Evolutionary conservation across 2,888 invertebrate genomes (phyloP).

Genomic region (Polietes domitor): DNA sequence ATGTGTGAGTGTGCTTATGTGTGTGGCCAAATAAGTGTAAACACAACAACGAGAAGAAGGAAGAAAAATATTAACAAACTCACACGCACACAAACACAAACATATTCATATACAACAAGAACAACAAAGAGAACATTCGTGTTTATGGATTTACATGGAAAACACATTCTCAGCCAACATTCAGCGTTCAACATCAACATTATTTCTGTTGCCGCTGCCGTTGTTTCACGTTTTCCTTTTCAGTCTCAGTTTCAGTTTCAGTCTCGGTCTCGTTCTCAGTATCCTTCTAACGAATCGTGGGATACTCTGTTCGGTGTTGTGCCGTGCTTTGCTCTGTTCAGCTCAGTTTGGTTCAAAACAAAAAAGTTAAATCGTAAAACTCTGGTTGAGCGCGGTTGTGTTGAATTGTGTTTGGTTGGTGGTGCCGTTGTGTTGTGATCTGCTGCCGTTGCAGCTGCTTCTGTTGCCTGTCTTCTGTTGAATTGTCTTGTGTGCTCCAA

Average conservation of each 20-base stretch:
- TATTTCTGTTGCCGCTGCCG: neutral
- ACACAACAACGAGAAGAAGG: slow-evolving; percentile 7
- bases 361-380: slow-evolving; percentile 54
- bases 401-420: slow-evolving; percentile 20
- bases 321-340: neutral
- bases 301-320: neutral
- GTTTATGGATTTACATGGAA: slow-evolving; percentile 55
- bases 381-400: slow-evolving; percentile 46
- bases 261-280: slow-evolving; percentile 9
- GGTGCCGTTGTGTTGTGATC: neutral
- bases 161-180: slow-evolving; percentile 29
- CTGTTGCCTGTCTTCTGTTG: neutral
- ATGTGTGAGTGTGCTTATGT: neutral
- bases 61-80: slow-evolving; percentile 9
- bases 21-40: slow-evolving; percentile 20
- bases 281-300: slow-evolving; percentile 2
- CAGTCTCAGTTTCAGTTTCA: slow-evolving; percentile 25
- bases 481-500: neutral
- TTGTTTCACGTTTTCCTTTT: slow-evolving; percentile 29
- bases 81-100: slow-evolving; percentile 1
- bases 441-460: neutral
- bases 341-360: neutral
- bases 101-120: neutral
- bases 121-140: slow-evolving; percentile 41
- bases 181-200: neutral